Evolutionary conservation across 2,797 vertebrate species (phyloP), one percentile per base, ranked within the genome.

Genomic region (Lithobates pipiens): DNA sequence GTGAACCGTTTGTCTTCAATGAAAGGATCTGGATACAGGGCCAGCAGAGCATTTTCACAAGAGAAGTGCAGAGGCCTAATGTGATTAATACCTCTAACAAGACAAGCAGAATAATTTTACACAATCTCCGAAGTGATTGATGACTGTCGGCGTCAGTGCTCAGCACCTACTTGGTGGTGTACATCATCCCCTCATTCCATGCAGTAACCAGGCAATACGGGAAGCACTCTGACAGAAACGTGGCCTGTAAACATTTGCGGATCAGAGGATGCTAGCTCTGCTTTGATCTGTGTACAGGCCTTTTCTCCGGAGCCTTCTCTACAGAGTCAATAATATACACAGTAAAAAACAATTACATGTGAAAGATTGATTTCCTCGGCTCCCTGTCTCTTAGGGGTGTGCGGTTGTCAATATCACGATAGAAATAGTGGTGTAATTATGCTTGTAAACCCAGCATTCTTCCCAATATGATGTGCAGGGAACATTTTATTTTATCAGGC

Each of bases 81-180:
- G 82, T 91, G 91, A 89, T 92, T 88, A 89, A 85, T 65, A 86
- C 77, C 91, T 91, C 7, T 91, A 93, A 88, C 76, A 68, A 88
- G 71, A 88, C 80, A 82, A 88, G 65, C 82, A 82, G 87, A 91
- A 84, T 89, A 77, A 77, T 91, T 91, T 90, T 88, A 86, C 88
- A 84, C 86, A 88, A 89, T 89, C 46, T 89, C 77, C 76, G 6
- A 57, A 57, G 70, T 86, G 90, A 88, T 91, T 83, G 88, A 83
- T 86, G 76, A 70, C 80, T 83, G 80, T 16, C 73, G 36, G 61
- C 5, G 6, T 50, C n/a, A 67, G 74, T 70, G 71, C 84, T 63
- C 54, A 21, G 9, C 84, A 75, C 69, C 80, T 73, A 63, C 68
- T 25, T 42, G 68, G 50, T 42, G 68, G 50, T 54, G 57, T 29